Base-by-base conservation (phyloP, 2,113 vertebrate species). In the Leptosomus discolor region DNA sequence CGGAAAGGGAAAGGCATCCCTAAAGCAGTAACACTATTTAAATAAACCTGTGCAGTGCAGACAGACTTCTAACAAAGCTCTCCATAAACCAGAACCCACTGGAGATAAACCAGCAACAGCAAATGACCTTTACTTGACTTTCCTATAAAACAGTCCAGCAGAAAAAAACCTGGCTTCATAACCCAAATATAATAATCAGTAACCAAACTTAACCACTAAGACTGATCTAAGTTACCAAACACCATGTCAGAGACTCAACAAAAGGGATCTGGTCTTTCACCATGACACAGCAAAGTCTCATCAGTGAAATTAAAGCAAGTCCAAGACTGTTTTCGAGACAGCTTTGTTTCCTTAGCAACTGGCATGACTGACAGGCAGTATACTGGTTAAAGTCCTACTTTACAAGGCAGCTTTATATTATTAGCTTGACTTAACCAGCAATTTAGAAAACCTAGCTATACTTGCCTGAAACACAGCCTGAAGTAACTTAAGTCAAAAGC, bases 251-350 rank as follows among this genome's bases (percentile, higher is more conserved):
- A 83, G 30, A 53, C 85, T 79, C 74, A 65, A 36, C 83, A 93
- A 91, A 89, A 90, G 29, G 61, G 73, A 87, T 77, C n/a, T 76
- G 71, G 82, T 69, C 60, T 85, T 77, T 82, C 61, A 83, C n/a
- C 77, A 29, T 50, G 43, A 90, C 4, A 6, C 30, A 93, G 77
- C 50, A 82, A 94, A 96, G 80, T 79, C 96, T 95, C 68, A 37
- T 85, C 96, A 97, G 88, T 39, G 90, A 95, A 97, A 95, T 90
- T 96, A 96, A 97, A 96, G 87, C 95, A 93, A 98, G 91, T 94
- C 76, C 85, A 92, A 86, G 39, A 96, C 8, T 90, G 64, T 97
- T 97, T 97, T 97, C 85, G 73, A 93, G 84, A 91, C 73, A 94
- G 91, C 85, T 97, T 91, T 84, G 82, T 95, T 90, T 94, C 96